A percentile compares a stretch with the other conserved stretches of the same genome.
These are phyloP conservation scores for Ginglymostoma cirratum DNA, from an alignment of 2,113 vertebrate species.

Conservation along the genomic window DNA sequence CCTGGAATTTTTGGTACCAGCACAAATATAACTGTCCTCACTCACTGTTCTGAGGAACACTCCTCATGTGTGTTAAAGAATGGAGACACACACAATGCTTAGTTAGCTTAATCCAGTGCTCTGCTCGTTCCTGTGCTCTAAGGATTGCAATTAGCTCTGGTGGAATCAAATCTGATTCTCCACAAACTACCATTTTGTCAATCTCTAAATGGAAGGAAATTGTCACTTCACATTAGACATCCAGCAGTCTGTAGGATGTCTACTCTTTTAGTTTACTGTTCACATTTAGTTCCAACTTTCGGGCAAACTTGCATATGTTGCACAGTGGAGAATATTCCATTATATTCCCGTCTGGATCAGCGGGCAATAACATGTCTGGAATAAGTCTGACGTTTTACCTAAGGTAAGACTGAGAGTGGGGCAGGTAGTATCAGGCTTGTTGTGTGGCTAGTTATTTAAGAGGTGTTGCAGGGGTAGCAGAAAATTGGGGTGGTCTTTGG, in stretches of 20 bases:
- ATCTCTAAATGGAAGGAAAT: neutral
- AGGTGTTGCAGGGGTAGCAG: too few relatives aligned
- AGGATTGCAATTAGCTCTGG: neutral
- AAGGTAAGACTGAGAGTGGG: neutral
- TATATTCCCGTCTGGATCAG: neutral
- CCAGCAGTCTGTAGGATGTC: neutral
- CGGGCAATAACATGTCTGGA: neutral
- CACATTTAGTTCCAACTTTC: neutral
- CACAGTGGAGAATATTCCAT: neutral
- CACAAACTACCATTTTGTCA: neutral
- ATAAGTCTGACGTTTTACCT: neutral
- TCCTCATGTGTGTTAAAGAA: neutral
- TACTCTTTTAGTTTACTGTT: neutral
- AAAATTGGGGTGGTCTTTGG: neutral
- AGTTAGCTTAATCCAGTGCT: neutral
- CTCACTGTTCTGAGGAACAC: neutral
- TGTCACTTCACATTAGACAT: neutral
- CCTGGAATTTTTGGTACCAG: neutral
- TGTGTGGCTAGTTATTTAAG: neutral
- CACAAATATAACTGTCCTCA: neutral
- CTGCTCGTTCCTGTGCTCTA: neutral
- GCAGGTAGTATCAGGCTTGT: neutral
- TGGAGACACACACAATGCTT: neutral
- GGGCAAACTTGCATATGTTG: neutral
- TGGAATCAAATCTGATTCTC: conserved; percentile 1